Evolutionary conservation across 1,140 invertebrate genomes (phyloP).

Genomic region (Macrostomum lignano): DNA sequence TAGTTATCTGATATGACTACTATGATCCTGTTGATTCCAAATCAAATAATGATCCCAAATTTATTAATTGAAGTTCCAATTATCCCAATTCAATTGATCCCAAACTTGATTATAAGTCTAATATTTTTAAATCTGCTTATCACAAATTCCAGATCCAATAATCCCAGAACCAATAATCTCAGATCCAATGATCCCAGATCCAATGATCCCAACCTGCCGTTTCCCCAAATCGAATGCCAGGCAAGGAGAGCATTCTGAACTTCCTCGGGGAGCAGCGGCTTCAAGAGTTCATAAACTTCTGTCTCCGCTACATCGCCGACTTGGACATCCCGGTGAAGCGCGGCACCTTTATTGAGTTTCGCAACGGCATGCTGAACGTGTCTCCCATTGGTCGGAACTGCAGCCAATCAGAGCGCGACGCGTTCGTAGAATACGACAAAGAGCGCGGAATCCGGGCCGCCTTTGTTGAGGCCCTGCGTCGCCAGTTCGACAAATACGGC

Average conservation of each 20-base stretch:
- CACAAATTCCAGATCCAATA: no score
- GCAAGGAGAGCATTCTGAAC: constrained; percentile 52
- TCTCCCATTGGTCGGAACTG: constrained; percentile 78
- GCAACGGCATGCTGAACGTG: constrained; percentile 74
- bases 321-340: constrained; percentile 61
- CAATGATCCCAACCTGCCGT: no score
- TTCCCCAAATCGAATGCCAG: no score
- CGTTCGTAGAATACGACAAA: constrained; percentile 58
- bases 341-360: constrained; percentile 78
- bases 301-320: constrained; percentile 55
- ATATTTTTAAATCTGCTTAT: no score
- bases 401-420: constrained; percentile 43
- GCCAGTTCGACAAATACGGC: constrained; percentile 47
- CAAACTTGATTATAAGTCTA: no score
- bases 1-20: no score
- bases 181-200: no score
- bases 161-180: no score
- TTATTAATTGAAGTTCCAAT: no score
- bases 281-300: constrained; percentile 75
- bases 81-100: no score
- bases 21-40: no score
- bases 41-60: no score
- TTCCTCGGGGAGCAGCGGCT: constrained; percentile 58
- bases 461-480: constrained; percentile 50
- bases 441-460: constrained; percentile 48